Evolutionary conservation across 2,113 vertebrate genomes (phyloP), one percentile per base, ranked within the genome.

Genomic region (Prolemur simus): DNA sequence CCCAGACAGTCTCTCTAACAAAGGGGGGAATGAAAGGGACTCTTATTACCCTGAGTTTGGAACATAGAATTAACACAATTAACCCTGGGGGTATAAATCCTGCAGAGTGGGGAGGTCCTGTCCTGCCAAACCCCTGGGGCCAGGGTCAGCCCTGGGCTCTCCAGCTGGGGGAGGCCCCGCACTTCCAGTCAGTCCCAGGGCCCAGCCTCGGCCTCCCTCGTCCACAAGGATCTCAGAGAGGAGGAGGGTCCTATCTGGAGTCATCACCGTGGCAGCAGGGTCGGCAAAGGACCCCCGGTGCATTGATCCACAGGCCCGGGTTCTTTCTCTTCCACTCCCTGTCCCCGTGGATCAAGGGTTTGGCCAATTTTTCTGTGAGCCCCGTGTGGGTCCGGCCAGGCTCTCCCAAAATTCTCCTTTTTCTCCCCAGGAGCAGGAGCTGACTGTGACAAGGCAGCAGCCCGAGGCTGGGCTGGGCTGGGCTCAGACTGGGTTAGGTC

Each of bases 21-120:
- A 80, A 94, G n/a, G 91, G 94, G 91, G 93, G 86, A 97, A 93
- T 77, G 89, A 84, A 95, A 77, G 56, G 88, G 91, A 81, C 76
- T 63, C 91, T 96, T 84, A 4, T 77, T 80, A 52, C 90, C 96
- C 94, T 80, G 0, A 68, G 34, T 45, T 14, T 11, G 91, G 64
- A 95, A 96, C 83, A 85, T 23, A 91, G 23, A 91, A 96, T 87
- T 92, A 63, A 52, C 5, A 90, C 27, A 71, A 86, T 94, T 83
- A 87, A 76, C 42, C 39, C 71, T n/a, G 12, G 42, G 54, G 58
- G 29, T 58, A 27, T 21, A 5, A 5, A 80, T 42, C 54, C 42
- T 73, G 21, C 39, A 90, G 71, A 2, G 9, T 68, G 13, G 23
- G 39, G 60, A 68, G 47, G 29, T 10, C 8, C 5, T 60, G 6